phyloP scores from a whole-genome alignment of 1,140 invertebrate species.

The Dendroctonus valens region DNA sequence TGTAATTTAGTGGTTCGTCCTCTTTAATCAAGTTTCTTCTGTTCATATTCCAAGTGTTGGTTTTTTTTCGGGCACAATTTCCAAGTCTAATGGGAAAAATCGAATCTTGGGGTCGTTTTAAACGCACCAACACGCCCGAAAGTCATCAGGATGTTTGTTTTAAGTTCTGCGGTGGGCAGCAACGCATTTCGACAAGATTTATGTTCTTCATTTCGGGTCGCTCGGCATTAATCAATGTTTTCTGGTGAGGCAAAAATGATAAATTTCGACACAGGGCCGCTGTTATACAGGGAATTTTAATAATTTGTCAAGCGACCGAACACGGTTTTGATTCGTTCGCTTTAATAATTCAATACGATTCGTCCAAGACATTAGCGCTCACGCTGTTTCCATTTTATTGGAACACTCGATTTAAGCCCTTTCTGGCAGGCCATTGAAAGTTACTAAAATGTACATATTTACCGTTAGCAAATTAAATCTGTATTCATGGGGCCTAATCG shows the following conservation, averaged over 20 bases:
- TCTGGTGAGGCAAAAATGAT: slow-evolving; percentile 16
- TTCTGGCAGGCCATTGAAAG: not conserved
- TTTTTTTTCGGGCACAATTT: no score
- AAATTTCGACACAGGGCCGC: slow-evolving; percentile 5
- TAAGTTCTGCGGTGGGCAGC: slow-evolving; percentile 13
- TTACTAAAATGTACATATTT: slow-evolving; percentile 14
- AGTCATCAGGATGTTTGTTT: slow-evolving; percentile 21
- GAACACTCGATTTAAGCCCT: not conserved
- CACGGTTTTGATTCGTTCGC: not conserved
- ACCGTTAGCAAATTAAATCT: slow-evolving; percentile 8
- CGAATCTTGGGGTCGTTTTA: slow-evolving; percentile 8
- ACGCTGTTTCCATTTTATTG: no score
- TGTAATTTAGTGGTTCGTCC: no score
- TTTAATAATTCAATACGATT: no score
- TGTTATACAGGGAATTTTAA: not conserved
- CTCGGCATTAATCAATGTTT: slow-evolving; percentile 15
- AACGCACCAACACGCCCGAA: slow-evolving; percentile 8
- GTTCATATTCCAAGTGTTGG: no score
- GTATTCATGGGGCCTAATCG: slow-evolving; percentile 17
- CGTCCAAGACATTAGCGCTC: no score
- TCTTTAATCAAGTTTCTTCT: no score
- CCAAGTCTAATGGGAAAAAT: no score
- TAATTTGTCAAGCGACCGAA: slow-evolving; percentile 11
- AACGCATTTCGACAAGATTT: slow-evolving; percentile 18
- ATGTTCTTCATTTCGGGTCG: slow-evolving; percentile 10